Base-by-base conservation (phyloP, 2,113 vertebrate species). In the Circaetus gallicus region DNA sequence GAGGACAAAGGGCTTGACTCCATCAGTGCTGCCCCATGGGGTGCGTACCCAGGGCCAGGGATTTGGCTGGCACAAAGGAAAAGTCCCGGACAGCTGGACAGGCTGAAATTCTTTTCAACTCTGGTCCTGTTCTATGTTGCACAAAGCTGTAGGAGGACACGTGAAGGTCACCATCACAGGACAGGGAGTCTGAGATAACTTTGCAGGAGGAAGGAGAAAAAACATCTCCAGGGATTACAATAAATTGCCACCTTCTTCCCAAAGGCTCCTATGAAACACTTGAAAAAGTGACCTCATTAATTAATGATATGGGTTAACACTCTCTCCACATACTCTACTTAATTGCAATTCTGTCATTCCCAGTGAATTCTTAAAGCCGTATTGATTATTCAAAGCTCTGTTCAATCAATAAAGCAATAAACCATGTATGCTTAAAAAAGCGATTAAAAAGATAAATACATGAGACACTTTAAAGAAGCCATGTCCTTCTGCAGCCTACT, bases 351-450 rank as follows among this genome's bases (percentile, higher is more conserved):
- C 96, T 97, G 90, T 80, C 97, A 92, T 94, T 97, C 86, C 50
- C 80, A 45, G 61, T 90, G 94, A 97, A 97, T 97, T 96, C 93
- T 92, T 94, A 59, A 96, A 91, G 86, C 72, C 16, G 2, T 70
- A 98, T 98, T 90, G 96, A 97, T 97, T 96, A 96, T 96, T 94
- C 96, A 86, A 52, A 94, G 89, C 67, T 96, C 89, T 92, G 85
- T 53, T 86, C 87, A 90, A 96, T 97, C 97, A 93, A 97, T 97
- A 95, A 58, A 83, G 96, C 89, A 96, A 95, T 97, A 97, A 96
- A 96, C 42, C 90, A 92, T 52, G 87, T 79, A 90, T 85, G 88
- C 81, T 96, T 94, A 16, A 96, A 97, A 95, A 97, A 95, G 82
- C 1, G 78, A 97, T 97, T 97, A 79, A 95, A 77, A 96, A 88